Base-by-base conservation (phyloP, 1,140 invertebrate species). In the Heterodera schachtii region DNA sequence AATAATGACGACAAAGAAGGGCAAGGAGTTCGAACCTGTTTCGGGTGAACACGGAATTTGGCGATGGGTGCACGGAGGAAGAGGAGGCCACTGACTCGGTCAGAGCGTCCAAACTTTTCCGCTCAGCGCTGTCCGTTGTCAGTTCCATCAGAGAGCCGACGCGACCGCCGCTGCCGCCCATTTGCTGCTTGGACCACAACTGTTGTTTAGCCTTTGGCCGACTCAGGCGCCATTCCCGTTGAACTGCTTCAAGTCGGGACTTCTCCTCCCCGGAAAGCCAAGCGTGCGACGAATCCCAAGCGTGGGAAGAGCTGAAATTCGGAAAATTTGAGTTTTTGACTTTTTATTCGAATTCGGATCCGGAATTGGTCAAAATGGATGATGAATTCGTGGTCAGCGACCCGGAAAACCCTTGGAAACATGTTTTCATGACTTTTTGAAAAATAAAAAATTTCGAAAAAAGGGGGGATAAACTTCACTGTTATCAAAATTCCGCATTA, bases 231-330 rank as follows among this genome's bases (percentile, higher is more conserved):
- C 88, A 89, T 73, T 89, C 88, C 11, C 88, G 83, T 67, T 89
- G 88, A 31, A 89, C 88, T 19, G 88, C 88, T 70, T 90, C 88
- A 41, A 89, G 82, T 8, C 89, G 81, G 8, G 86, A 87, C 47
- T 86, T 81, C 73, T 89, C 88, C 81, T 89, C 89, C 9, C 79
- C 82, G 11, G 87, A 82, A 21, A 84, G 81, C 75, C 89, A 81
- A 5, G 82, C 83, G 16, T 84, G 66, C 7, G 81, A 82, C 81
- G 84, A 89, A 47, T 78, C 77, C 77, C 77, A 78, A 2, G 83
- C 78, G 49, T 86, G 80, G 16, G 83, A 80, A 16, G 82, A 79
- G 71, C 85, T 86, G 47, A 79, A 86, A 82, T 49, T 44, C 41
- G 11, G 8, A n/a, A n/a, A n/a, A n/a, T n/a, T n/a, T n/a, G n/a